phyloP scores from a whole-genome alignment of 2,888 invertebrate genomes.

The Napeogenes inachia region DNA sequence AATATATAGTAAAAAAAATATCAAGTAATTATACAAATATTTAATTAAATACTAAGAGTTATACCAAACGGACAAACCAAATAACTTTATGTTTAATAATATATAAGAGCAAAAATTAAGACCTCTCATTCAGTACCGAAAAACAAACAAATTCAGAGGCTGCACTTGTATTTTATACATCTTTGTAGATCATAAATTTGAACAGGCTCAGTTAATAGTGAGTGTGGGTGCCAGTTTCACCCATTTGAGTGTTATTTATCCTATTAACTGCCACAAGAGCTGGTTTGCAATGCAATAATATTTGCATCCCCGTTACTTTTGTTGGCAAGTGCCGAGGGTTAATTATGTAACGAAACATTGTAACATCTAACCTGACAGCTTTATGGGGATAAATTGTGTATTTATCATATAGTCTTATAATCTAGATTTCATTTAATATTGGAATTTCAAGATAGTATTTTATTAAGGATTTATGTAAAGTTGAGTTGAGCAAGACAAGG shows the following conservation, averaged over 20 bases:
- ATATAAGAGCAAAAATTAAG: background rate
- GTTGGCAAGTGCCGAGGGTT: constrained; percentile 27
- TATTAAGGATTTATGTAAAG: too few species aligned
- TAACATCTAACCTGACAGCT: constrained; percentile 24
- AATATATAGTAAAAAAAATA: too few species aligned
- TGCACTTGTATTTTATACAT: constrained; percentile 10
- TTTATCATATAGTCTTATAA: constrained; percentile 6
- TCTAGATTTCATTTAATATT: background rate
- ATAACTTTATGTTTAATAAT: too few species aligned
- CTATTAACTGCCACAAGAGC: constrained; percentile 43
- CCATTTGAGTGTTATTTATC: constrained; percentile 42
- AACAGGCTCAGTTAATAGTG: constrained; percentile 21
- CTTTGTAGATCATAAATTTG: constrained; percentile 17
- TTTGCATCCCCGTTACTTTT: constrained; percentile 51
- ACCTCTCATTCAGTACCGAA: constrained; percentile 5
- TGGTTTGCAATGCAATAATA: constrained; percentile 51
- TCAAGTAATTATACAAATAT: too few species aligned
- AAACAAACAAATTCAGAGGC: background rate
- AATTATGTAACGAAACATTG: constrained; percentile 30
- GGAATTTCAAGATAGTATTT: background rate
- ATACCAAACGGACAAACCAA: too few species aligned
- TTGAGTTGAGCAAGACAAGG: too few species aligned
- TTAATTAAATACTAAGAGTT: too few species aligned
- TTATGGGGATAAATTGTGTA: constrained; percentile 17
- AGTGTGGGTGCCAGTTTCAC: constrained; percentile 28